phyloP scores from a whole-genome alignment of 2,797 vertebrate species.

The Acanthis flammea region DNA sequence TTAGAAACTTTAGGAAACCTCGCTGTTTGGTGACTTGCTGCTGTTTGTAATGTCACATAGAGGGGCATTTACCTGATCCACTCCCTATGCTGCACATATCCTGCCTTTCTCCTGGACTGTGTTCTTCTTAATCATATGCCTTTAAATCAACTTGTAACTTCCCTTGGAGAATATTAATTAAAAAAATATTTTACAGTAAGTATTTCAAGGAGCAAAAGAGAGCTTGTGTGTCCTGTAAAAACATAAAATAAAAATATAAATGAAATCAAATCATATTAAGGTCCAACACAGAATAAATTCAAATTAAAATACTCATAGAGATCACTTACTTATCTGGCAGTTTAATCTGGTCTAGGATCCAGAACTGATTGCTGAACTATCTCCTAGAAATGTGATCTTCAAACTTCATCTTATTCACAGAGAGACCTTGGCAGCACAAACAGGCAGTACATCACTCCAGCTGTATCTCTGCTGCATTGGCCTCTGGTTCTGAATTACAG shows the following conservation, averaged over 20 bases:
- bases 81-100: not conserved
- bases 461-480: conserved; percentile 45
- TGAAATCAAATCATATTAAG: not conserved
- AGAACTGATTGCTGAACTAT: conserved; percentile 48
- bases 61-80: not conserved
- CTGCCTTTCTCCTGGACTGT: not conserved
- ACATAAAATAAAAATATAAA: conserved; percentile 1
- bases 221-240: not conserved
- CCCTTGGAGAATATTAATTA: not conserved
- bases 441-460: conserved; percentile 60
- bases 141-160: conserved; percentile 47
- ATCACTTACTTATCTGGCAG: conserved; percentile 41
- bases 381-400: conserved; percentile 50
- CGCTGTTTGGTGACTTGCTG: not conserved
- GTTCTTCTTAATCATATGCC: not conserved
- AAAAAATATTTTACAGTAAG: not conserved
- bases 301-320: conserved; percentile 40
- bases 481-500: conserved; percentile 65
- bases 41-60: not conserved
- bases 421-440: conserved; percentile 56
- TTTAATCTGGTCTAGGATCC: conserved; percentile 49
- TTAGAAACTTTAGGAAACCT: not conserved
- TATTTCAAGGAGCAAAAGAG: not conserved
- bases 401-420: conserved; percentile 46
- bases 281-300: not conserved